Percentiles rank a stretch among this genome's conserved stretches.
phyloP scores from a whole-genome alignment of 2,888 invertebrate species.

The Microplitis manilae region DNA sequence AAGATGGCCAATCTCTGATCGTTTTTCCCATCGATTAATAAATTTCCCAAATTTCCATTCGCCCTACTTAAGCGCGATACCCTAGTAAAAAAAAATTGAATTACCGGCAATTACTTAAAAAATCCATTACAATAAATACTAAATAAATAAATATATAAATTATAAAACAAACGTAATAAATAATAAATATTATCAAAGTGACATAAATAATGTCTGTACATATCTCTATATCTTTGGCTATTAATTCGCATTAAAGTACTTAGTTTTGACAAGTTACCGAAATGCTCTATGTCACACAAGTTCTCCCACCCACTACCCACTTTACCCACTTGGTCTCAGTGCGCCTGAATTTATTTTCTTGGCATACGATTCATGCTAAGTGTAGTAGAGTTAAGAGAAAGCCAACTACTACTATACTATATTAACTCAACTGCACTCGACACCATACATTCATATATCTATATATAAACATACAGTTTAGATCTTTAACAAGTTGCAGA shows the following conservation, averaged over 20 bases:
- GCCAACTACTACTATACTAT: conserved; percentile 12
- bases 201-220: background rate
- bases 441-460: conserved; percentile 3
- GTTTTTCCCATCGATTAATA: conserved; percentile 19
- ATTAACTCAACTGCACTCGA: conserved; percentile 12
- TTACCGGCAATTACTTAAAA: background rate
- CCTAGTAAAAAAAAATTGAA: too few species aligned
- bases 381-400: conserved; percentile 20
- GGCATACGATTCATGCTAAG: conserved; percentile 26
- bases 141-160: background rate
- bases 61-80: conserved; percentile 18
- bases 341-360: conserved; percentile 33
- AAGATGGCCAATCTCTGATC: conserved; percentile 2
- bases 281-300: conserved; percentile 24
- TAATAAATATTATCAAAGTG: background rate
- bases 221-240: conserved; percentile 2
- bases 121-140: background rate
- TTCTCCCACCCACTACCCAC: background rate
- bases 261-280: conserved; percentile 20
- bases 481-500: conserved; percentile 14
- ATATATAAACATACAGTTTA: background rate
- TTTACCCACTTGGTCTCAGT: background rate
- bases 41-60: conserved; percentile 27
- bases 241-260: conserved; percentile 11
- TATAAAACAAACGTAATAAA: conserved; percentile 6